Conservation (phyloP, 1,140 invertebrate species). For the Atta texana region DNA sequence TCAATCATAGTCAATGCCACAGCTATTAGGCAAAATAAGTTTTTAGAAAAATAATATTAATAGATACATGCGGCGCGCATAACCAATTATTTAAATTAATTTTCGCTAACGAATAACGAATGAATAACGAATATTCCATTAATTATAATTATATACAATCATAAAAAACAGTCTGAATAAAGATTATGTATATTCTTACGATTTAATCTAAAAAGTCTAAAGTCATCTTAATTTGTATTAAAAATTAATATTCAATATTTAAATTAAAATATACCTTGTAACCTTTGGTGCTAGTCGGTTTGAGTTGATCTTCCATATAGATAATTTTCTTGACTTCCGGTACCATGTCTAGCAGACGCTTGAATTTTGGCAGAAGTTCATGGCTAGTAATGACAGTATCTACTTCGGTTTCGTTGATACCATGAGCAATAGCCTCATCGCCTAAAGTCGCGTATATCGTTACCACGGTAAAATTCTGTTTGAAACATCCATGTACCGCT, state of each 20-base stretch:
- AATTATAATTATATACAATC: background rate
- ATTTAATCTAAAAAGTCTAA: background rate
- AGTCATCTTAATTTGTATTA: background rate
- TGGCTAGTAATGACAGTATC: constrained; percentile 95
- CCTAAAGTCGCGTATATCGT: constrained; percentile 99
- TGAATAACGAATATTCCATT: background rate
- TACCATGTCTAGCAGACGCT: constrained; percentile 90
- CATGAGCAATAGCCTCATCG: constrained; percentile 97
- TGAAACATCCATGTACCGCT: constrained; percentile 97
- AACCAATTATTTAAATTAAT: background rate
- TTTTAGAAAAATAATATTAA: background rate
- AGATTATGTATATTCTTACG: background rate
- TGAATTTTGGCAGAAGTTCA: constrained; percentile 96
- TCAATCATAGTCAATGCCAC: constrained; percentile 33
- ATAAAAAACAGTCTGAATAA: background rate
- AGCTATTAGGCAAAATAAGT: background rate
- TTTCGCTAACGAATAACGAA: background rate
- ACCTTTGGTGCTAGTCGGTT: constrained; percentile 89
- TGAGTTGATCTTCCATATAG: constrained; percentile 95
- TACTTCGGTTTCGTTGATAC: constrained; percentile 98
- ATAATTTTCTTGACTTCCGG: constrained; percentile 92
- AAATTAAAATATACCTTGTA: constrained; percentile 87
- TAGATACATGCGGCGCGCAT: too few relatives aligned
- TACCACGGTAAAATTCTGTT: constrained; percentile 94
- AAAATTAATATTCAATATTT: background rate